Evolutionary conservation across 1,140 invertebrate species (phyloP).

Genomic region (Homalodisca vitripennis): DNA sequence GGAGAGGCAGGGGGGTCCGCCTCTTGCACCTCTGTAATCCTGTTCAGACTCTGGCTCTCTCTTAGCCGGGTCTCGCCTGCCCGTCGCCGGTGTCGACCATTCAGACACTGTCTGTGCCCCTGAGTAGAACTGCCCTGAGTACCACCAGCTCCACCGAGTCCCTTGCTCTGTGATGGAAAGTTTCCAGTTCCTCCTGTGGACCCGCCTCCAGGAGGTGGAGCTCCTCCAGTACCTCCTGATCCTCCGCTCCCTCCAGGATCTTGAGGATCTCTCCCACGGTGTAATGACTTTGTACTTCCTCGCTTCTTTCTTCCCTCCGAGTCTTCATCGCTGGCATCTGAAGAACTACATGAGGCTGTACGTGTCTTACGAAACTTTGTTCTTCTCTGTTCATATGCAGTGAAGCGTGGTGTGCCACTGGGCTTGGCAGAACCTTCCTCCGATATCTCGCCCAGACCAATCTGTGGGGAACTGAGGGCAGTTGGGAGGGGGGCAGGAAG

Average conservation of each 20-base stretch:
- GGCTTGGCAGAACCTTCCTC: conserved; percentile 53
- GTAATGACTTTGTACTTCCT: conserved; percentile 40
- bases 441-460: conserved; percentile 65
- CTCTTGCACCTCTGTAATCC: conserved; percentile 77
- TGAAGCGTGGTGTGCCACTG: background rate
- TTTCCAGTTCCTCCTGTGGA: conserved; percentile 33
- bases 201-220: conserved; percentile 38
- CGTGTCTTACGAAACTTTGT: conserved; percentile 73
- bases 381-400: conserved; percentile 51
- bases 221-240: conserved; percentile 44
- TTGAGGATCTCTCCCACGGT: conserved; percentile 44
- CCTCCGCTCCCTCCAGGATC: conserved; percentile 58
- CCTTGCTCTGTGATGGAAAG: conserved; percentile 35
- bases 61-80: conserved; percentile 64
- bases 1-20: conserved; percentile 5
- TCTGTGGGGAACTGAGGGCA: conserved; percentile 38
- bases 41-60: conserved; percentile 77
- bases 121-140: conserved; percentile 42
- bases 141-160: conserved; percentile 25
- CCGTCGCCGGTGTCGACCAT: conserved; percentile 3
- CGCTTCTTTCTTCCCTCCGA: conserved; percentile 77
- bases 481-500: conserved; percentile 54
- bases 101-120: conserved; percentile 12
- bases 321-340: conserved; percentile 89
- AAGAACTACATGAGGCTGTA: conserved; percentile 84